Conservation (phyloP, 37 sponge, comb jelly and placozoan genomes). For the Petrosia ficiformis region DNA sequence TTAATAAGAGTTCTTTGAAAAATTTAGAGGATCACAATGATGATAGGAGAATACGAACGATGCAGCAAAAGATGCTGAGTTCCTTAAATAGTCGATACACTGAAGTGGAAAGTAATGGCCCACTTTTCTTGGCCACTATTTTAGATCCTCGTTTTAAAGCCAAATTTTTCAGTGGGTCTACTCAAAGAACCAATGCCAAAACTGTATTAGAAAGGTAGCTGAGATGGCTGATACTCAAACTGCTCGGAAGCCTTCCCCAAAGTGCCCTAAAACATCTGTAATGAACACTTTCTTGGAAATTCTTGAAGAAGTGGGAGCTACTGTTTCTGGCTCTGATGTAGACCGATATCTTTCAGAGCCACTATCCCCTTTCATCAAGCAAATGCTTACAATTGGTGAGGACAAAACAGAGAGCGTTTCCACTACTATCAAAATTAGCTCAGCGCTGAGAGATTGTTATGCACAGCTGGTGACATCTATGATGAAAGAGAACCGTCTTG, state of each 20-base stretch:
- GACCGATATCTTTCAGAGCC: background rate
- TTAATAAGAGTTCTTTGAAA: conserved; percentile 3
- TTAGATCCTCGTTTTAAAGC: too few species aligned
- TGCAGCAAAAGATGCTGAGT: conserved; percentile 9
- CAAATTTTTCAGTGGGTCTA: background rate
- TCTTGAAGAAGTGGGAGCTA: background rate
- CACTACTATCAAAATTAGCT: background rate
- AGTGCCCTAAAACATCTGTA: background rate
- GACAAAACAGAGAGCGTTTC: background rate
- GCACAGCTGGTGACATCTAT: background rate
- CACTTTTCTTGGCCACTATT: too few species aligned
- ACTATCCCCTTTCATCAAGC: background rate
- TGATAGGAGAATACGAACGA: conserved; percentile 3
- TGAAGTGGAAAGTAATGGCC: conserved; percentile 5
- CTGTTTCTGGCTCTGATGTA: background rate
- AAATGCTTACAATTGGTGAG: background rate
- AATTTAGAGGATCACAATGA: conserved; percentile 6
- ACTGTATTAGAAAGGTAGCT: background rate
- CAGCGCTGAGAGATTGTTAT: background rate
- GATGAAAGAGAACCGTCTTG: background rate
- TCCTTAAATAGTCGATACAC: background rate
- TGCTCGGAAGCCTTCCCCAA: background rate
- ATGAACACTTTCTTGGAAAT: background rate
- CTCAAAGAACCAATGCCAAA: background rate
- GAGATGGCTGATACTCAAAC: background rate